Percentiles rank a stretch among this genome's conserved stretches.
phyloP scores from a whole-genome alignment of 2,113 vertebrate genomes.

The Ameiurus melas region DNA sequence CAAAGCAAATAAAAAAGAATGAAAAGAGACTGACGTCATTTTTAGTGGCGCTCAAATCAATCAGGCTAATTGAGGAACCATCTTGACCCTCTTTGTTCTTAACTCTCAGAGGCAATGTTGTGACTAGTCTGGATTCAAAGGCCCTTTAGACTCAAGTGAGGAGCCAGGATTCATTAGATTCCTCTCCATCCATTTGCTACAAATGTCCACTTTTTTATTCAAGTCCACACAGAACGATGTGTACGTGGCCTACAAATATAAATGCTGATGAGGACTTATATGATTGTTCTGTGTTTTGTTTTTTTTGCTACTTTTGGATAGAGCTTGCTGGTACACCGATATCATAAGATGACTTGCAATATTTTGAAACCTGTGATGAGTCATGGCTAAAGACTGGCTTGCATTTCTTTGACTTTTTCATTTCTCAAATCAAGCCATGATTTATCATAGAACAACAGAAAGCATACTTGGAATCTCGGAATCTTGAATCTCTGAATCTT shows the following conservation, averaged over 20 bases:
- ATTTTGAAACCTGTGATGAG: not conserved
- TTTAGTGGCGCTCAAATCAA: not conserved
- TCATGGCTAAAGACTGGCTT: not conserved
- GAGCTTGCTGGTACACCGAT: not conserved
- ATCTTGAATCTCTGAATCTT: not conserved
- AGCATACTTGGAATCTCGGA: not conserved
- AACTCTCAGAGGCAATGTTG: slow-evolving; percentile 16
- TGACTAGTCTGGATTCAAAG: slow-evolving; percentile 35
- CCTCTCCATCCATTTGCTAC: slow-evolving; percentile 1
- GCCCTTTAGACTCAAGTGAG: slow-evolving; percentile 16
- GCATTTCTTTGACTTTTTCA: not conserved
- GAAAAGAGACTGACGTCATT: not conserved
- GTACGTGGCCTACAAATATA: not conserved
- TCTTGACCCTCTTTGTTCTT: slow-evolving; percentile 18
- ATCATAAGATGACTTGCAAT: not conserved
- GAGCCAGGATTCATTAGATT: slow-evolving; percentile 36
- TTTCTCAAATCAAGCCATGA: not conserved
- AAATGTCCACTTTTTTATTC: not conserved
- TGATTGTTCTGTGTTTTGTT: not conserved
- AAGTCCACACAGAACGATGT: slow-evolving; percentile 1
- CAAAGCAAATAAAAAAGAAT: not conserved
- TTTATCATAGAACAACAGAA: not conserved
- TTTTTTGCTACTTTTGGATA: not conserved
- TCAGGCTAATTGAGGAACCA: slow-evolving; percentile 6
- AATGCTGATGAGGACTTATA: not conserved